Evolutionary conservation across 2,888 invertebrate species (phyloP).

Genomic region (Synergus itoensis): DNA sequence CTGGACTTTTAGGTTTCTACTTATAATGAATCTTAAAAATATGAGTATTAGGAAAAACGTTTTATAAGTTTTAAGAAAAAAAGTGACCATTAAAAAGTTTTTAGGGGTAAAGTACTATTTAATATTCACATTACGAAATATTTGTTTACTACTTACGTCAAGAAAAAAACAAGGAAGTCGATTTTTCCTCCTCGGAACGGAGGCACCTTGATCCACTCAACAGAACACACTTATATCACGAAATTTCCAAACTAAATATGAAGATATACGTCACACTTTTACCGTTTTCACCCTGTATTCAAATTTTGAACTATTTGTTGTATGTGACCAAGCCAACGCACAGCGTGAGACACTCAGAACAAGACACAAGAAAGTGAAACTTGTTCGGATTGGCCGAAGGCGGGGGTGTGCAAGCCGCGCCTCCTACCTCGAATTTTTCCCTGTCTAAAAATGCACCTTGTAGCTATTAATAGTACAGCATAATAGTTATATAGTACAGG

Average conservation of each 20-base stretch:
- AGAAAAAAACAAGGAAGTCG: background rate
- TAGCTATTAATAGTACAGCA: constrained; percentile 11
- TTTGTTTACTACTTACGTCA: constrained; percentile 40
- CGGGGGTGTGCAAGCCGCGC: constrained; percentile 11
- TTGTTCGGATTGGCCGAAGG: constrained; percentile 16
- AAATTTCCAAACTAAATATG: background rate
- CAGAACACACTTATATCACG: background rate
- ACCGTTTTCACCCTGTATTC: background rate
- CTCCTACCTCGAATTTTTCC: constrained; percentile 12
- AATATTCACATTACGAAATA: constrained; percentile 18
- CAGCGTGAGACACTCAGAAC: background rate
- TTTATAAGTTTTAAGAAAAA: too few species aligned
- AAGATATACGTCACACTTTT: constrained; percentile 5
- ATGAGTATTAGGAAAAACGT: too few species aligned
- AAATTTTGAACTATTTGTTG: background rate
- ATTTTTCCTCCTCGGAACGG: background rate
- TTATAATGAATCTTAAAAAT: too few species aligned
- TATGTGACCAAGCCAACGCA: background rate
- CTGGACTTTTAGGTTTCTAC: too few species aligned
- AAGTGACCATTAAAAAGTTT: too few species aligned
- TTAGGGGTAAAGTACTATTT: background rate
- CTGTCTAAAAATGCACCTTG: constrained; percentile 19
- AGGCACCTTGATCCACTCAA: constrained; percentile 8
- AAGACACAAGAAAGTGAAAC: constrained; percentile 19
- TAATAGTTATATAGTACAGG: background rate